phyloP scores from a whole-genome alignment of 2,113 vertebrate species.

The Sphaerodactylus townsendi region DNA sequence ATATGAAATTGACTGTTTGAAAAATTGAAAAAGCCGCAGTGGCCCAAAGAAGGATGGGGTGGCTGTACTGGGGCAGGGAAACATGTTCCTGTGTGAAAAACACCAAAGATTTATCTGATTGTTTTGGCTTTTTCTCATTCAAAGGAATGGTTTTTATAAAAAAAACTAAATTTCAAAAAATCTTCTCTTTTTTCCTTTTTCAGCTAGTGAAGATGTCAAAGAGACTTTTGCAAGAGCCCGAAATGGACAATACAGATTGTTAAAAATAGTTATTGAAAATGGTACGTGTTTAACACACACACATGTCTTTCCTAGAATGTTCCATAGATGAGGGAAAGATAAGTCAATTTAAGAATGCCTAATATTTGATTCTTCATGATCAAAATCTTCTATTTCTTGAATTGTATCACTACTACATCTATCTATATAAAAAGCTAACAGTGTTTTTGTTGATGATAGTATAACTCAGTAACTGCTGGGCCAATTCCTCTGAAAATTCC shows the following conservation, averaged over 20 bases:
- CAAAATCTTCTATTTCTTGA: not conserved
- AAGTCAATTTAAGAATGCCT: too few species aligned
- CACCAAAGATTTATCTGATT: not conserved
- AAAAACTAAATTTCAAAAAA: too few species aligned
- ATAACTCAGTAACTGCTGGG: too few species aligned
- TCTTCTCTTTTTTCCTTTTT: too few species aligned
- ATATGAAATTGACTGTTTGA: too few species aligned
- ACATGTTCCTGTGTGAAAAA: too few species aligned
- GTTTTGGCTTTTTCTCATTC: not conserved
- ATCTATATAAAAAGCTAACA: too few species aligned
- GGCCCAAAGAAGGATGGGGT: too few species aligned
- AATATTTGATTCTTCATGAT: not conserved
- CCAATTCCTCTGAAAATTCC: too few species aligned
- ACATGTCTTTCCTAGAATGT: conserved; percentile 16
- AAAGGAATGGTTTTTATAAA: not conserved
- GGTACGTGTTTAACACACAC: conserved; percentile 78
- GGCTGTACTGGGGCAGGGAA: too few species aligned
- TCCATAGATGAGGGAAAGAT: not conserved
- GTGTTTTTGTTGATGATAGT: too few species aligned
- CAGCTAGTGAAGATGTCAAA: conserved; percentile 89
- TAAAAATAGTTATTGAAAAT: conserved; percentile 92
- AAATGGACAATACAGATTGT: conserved; percentile 88
- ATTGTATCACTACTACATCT: not conserved
- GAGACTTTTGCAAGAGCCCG: conserved; percentile 89
- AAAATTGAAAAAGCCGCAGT: too few species aligned